A percentile compares a stretch with the other conserved stretches of the same genome.
These are phyloP conservation scores for Nomada ruficornis DNA, from an alignment of 2,888 invertebrate genomes.

Conservation along the genomic window DNA sequence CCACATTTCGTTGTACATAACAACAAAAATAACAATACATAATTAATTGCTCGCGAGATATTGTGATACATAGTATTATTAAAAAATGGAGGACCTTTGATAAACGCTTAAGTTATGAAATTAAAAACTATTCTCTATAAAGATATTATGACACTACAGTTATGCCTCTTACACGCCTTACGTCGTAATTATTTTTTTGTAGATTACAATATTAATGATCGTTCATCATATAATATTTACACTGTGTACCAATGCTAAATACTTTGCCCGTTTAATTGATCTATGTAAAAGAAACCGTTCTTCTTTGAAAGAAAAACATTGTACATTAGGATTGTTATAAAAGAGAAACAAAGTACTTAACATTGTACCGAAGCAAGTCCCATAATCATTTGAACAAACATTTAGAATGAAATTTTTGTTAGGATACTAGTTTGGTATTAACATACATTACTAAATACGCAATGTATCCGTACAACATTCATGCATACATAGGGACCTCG, in stretches of 20 bases:
- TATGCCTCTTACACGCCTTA: constrained; percentile 62
- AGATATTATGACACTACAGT: constrained; percentile 74
- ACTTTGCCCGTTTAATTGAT: constrained; percentile 49
- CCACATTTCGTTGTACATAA: constrained; percentile 69
- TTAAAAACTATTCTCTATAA: constrained; percentile 72
- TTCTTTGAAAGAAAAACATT: constrained; percentile 11
- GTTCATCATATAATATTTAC: constrained; percentile 66
- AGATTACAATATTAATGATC: constrained; percentile 64
- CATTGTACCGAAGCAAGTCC: constrained; percentile 63
- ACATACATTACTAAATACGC: constrained; percentile 63
- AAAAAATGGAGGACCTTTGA: constrained; percentile 76
- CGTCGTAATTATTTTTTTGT: constrained; percentile 51
- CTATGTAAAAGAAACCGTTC: constrained; percentile 24
- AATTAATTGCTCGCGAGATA: constrained; percentile 54
- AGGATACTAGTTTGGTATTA: constrained; percentile 62
- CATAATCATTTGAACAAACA: constrained; percentile 46
- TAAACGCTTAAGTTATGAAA: constrained; percentile 73
- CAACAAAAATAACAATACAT: constrained; percentile 65
- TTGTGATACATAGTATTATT: constrained; percentile 48
- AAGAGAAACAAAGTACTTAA: constrained; percentile 46
- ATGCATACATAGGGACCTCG: constrained; percentile 39
- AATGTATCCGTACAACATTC: constrained; percentile 52
- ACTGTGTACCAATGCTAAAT: constrained; percentile 55
- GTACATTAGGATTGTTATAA: constrained; percentile 25
- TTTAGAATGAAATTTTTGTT: constrained; percentile 58